Base-by-base conservation (phyloP, 1,140 invertebrate genomes). In the Neodiprion pinetum region DNA sequence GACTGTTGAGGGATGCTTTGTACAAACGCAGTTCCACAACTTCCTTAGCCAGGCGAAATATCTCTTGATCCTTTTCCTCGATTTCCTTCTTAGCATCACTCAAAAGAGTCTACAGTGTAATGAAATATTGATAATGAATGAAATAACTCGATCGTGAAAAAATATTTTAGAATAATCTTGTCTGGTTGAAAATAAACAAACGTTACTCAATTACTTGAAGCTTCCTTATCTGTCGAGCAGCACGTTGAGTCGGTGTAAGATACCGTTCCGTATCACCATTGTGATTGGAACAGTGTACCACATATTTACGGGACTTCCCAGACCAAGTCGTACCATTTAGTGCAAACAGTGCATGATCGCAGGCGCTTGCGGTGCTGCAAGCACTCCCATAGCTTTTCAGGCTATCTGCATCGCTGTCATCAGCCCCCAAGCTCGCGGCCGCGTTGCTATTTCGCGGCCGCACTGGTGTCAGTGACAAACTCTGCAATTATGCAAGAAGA, bases 231-330 rank as follows among this genome's bases (percentile, higher is more conserved):
- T 95, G 94, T 78, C 92, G 90, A 80, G 95, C 93, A 9, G 95
- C 94, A 76, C 95, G 88, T 83, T 97, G 95, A 1, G 95, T 96
- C 4, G 95, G 95, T 61, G 95, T 96, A 40, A 96, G 89, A 85
- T 96, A 96, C 80, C 96, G 94, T 69, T 95, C 92, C 72, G 92
- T 90, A 50, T 93, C 90, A 0, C 91, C 92, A n/a, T 92, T 91
- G 84, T 94, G 92, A 77, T 93, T 92, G 12, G 93, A 94, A 83
- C 95, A 96, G 84, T 96, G 95, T 47, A 96, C 91, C 48, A 96
- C 93, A 84, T 95, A 95, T 79, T 93, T 93, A 84, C 81, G 78
- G 7, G 84, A 86, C 76, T 88, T 82, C 72, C 88, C 90, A 3
- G 90, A 91, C 86, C 94, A 95, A 21, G 94, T 95, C 10, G 94